Conservation (phyloP, 1,140 invertebrate genomes). For the Anastatus disparis region DNA sequence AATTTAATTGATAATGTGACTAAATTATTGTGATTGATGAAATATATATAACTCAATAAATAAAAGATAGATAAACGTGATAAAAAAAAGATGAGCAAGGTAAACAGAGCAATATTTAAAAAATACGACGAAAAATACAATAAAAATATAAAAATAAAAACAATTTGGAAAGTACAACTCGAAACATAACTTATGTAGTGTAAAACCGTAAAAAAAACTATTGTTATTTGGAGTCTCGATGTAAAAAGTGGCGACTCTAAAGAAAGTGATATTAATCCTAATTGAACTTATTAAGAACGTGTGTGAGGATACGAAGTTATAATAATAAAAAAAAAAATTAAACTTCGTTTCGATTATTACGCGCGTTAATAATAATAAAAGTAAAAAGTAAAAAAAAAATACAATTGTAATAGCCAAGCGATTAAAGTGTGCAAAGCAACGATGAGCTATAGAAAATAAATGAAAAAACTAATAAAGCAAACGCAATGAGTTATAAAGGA, state of each 20-base stretch:
- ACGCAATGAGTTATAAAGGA: neutral
- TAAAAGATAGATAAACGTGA: neutral
- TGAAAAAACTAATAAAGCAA: neutral
- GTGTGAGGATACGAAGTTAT: conserved; percentile 35
- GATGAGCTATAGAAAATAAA: neutral
- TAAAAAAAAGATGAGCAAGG: neutral
- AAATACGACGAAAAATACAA: conserved; percentile 25
- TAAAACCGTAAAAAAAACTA: conserved; percentile 57
- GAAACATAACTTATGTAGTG: conserved; percentile 64
- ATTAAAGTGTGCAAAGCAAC: neutral
- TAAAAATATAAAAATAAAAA: conserved; percentile 26
- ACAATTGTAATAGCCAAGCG: neutral
- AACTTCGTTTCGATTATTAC: conserved; percentile 54
- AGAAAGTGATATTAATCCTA: conserved; percentile 68
- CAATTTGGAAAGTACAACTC: conserved; percentile 63
- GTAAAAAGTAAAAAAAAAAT: neutral
- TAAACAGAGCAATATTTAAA: neutral
- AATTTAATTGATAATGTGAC: too few species aligned
- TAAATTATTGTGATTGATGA: too few species aligned
- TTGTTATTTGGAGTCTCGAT: conserved; percentile 51
- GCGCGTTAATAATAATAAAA: conserved; percentile 32
- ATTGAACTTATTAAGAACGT: conserved; percentile 43
- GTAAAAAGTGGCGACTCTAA: conserved; percentile 44
- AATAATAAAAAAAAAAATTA: conserved; percentile 40
- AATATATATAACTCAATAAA: too few species aligned